Evolutionary conservation across 2,113 vertebrate species (phyloP), one percentile per base, ranked within the genome.

Genomic region (Otus sunia): DNA sequence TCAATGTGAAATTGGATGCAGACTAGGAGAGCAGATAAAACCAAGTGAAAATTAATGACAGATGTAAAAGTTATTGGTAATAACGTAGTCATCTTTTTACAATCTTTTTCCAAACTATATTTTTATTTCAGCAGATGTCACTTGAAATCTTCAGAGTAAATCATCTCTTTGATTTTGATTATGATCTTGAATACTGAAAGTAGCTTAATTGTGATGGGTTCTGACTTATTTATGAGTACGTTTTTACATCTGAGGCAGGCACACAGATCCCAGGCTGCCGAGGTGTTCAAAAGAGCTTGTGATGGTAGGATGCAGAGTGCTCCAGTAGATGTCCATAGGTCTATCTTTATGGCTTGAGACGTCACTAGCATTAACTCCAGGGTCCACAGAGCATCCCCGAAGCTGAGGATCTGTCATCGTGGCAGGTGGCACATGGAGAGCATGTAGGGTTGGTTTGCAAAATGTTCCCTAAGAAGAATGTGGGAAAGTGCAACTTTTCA

Each of bases 1-100:
- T 94, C 94, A 62, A 96, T 86, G 96, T 97, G 96, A 97, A 98
- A 97, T 97, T 97, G 85, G 82, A 88, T 96, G 93, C 96, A 94
- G 91, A 43, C 74, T 79, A 74, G 90, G 77, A 60, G 67, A 96
- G 90, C 86, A 97, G 97, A 96, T 97, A 95, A 95, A 98, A 95
- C 94, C 69, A 76, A 96, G 76, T 93, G 96, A 93, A 96, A 96
- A 95, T 96, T 96, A 97, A 96, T 97, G 96, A 69, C 85, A 97
- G 96, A 94, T 96, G 75, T 97, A 92, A 93, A 97, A 97, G 75
- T 95, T 96, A 93, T 55, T 97, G 94, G 62, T 87, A 92, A 85
- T 78, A 96, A 83, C n/a, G 1, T 41, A 86, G 75, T 92, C 87
- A 88, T 86, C 84, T 92, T 95, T 97, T 96, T 96, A 75, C 49